Evolutionary conservation across 1,140 invertebrate species (phyloP), one percentile per base, ranked within the genome.

Genomic region (Agrypnia vestita): DNA sequence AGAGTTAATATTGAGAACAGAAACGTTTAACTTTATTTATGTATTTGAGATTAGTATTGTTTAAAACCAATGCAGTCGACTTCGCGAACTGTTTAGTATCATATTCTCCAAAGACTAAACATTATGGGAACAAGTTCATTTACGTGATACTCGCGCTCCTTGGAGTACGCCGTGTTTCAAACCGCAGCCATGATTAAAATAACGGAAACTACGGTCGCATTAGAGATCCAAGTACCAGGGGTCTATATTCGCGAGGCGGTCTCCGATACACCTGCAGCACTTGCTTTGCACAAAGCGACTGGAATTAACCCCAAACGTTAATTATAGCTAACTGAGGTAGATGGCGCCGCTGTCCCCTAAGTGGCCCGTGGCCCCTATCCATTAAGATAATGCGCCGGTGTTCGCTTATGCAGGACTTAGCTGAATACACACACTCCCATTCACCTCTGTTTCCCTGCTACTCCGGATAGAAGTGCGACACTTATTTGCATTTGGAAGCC

Each of bases 381-480:
- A 80, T 80, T 80, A 80, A 80, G 79, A 80, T 80, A 80, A 76
- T 80, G 72, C 79, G 59, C 47, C 44, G 64, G 73, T 51, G 73
- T 69, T 76, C 67, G 79, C 72, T 80, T 76, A 80, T 76, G 62
- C 72, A 62, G 71, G 72, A 75, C 78, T 80, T 73, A 79, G 56
- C 77, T 51, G 61, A 64, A 64, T 55, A 55, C 61, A 79, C 46
- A 55, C 35, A 79, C 44, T 73, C 69, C 71, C 19, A 6, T 35
- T 73, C 47, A 49, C 71, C 43, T 53, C 78, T 43, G 44, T 78
- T 67, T 35, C 67, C 76, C 76, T 49, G 61, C 19, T 67, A 77
- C 43, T 77, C 35, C 12, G 59, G 25, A 43, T 62, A 62, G 15
- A 19, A 56, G 55, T 19, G 55, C 4, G 17, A 59, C 21, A 64